These are phyloP conservation scores for Clarias gariepinus DNA, from an alignment of 2,113 vertebrate genomes.

Conservation along the genomic window DNA sequence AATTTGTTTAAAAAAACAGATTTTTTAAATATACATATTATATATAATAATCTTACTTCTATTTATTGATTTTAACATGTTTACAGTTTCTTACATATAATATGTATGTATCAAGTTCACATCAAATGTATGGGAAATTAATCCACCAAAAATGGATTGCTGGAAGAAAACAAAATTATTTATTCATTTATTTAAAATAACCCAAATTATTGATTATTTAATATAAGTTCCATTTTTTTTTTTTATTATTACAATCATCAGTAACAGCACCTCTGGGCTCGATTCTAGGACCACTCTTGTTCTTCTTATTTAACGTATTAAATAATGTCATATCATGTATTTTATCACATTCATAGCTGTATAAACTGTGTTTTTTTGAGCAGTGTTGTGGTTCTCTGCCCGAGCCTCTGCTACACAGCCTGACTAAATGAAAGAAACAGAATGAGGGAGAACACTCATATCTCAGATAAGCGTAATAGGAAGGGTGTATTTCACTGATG, in stretches of 20 bases:
- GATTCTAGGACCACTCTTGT: not conserved
- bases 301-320: not conserved
- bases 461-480: constrained; percentile 2
- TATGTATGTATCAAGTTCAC: not conserved
- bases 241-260: not conserved
- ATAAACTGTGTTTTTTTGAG: too few relatives aligned
- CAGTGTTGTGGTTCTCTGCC: not conserved
- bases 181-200: not conserved
- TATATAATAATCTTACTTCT: not conserved
- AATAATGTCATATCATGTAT: not conserved
- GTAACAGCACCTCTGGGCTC: not conserved
- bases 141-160: not conserved
- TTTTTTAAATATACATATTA: not conserved
- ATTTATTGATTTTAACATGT: not conserved
- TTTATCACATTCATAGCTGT: not conserved
- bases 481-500: constrained; percentile 7
- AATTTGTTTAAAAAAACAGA: too few relatives aligned
- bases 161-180: not conserved
- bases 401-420: not conserved
- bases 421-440: not conserved
- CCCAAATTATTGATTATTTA: not conserved
- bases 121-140: not conserved
- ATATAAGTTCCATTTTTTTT: not conserved
- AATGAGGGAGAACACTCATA: not conserved
- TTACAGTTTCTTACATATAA: not conserved